phyloP scores from a whole-genome alignment of 1,140 invertebrate species.

The Drosophila insularis region DNA sequence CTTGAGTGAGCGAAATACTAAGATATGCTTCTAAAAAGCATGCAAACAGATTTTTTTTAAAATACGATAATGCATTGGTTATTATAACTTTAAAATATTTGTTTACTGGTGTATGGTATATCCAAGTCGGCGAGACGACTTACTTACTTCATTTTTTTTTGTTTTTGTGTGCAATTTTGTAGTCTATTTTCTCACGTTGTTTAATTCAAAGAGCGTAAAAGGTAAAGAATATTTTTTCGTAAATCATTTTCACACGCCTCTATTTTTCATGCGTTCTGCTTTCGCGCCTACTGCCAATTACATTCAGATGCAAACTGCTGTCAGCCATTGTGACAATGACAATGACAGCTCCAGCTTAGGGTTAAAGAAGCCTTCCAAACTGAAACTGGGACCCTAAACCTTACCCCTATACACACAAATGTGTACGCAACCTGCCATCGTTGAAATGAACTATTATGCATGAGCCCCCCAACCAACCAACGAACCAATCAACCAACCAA shows the following conservation, averaged over 20 bases:
- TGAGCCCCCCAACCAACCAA: not conserved
- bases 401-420: too few species aligned
- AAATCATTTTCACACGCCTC: slow-evolving; percentile 61
- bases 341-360: slow-evolving; percentile 57
- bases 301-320: slow-evolving; percentile 49
- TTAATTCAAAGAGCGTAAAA: too few species aligned
- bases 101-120: too few species aligned
- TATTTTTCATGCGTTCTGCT: slow-evolving; percentile 58
- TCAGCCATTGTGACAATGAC: slow-evolving; percentile 51
- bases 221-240: slow-evolving; percentile 1
- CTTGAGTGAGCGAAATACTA: too few species aligned
- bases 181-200: slow-evolving; percentile 35
- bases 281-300: slow-evolving; percentile 63
- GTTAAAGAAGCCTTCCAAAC: slow-evolving; percentile 26
- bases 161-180: not conserved
- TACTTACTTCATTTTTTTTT: not conserved
- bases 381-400: not conserved
- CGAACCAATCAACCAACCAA: too few species aligned
- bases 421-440: slow-evolving; percentile 23
- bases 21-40: too few species aligned
- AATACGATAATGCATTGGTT: too few species aligned
- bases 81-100: too few species aligned
- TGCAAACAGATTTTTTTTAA: too few species aligned
- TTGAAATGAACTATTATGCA: slow-evolving; percentile 20
- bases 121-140: too few species aligned